Evolutionary conservation across 1,140 invertebrate genomes (phyloP).

Genomic region (Papilio xuthus): DNA sequence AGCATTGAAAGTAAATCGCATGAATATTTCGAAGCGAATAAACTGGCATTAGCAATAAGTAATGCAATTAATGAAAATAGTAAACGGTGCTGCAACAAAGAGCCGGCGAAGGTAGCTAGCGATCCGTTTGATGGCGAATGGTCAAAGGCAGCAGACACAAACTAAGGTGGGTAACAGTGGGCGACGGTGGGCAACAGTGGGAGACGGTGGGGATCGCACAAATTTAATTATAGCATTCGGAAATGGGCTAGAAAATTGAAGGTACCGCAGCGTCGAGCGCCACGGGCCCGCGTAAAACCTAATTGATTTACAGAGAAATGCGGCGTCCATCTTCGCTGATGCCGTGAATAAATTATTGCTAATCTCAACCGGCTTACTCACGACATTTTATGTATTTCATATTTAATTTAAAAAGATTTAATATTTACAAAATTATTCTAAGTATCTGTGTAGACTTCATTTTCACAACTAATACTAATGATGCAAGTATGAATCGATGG

Average conservation of each 20-base stretch:
- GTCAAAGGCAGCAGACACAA: slow-evolving; percentile 60
- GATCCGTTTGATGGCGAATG: slow-evolving; percentile 44
- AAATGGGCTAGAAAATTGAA: slow-evolving; percentile 79
- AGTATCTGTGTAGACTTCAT: no score
- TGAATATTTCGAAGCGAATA: background rate
- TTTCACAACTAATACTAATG: background rate
- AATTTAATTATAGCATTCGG: slow-evolving; percentile 77
- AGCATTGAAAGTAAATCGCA: background rate
- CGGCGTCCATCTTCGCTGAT: slow-evolving; percentile 43
- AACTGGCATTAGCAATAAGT: background rate
- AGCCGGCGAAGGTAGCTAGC: slow-evolving; percentile 4
- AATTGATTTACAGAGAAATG: slow-evolving; percentile 65
- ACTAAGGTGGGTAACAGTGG: slow-evolving; percentile 54
- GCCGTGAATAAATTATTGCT: slow-evolving; percentile 47
- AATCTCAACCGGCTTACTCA: slow-evolving; percentile 28
- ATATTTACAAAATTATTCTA: no score
- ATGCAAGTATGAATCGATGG: background rate
- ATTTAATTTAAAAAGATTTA: background rate
- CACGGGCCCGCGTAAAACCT: slow-evolving; percentile 63
- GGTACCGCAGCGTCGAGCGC: slow-evolving; percentile 50
- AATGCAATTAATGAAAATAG: slow-evolving; percentile 21
- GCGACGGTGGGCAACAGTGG: slow-evolving; percentile 52
- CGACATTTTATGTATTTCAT: background rate
- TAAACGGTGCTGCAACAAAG: slow-evolving; percentile 7
- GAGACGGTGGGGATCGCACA: slow-evolving; percentile 51